Evolutionary conservation across 1,140 invertebrate genomes (phyloP), one percentile per base, ranked within the genome.

Genomic region (Ptiloglossa arizonensis): DNA sequence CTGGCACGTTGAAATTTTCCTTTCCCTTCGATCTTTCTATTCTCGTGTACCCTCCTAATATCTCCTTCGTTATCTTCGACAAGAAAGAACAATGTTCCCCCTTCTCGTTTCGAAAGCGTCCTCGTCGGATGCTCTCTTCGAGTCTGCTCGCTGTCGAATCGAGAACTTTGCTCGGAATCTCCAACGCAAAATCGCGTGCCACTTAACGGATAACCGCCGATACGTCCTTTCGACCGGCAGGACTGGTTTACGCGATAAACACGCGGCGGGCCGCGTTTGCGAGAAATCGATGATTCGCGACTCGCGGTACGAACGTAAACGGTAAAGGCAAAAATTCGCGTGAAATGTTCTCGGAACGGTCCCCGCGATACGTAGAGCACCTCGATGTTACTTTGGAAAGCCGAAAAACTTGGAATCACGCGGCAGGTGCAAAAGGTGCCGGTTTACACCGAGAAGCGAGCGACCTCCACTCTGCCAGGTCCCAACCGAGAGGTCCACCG

Each of bases 361-460:
- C 5, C 5, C 1, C 5, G 4, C 24, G 9, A 8, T 50, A 22
- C 15, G 6, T 2, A 15, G 29, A 1, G 11, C 27, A 5, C 50
- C 1, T 1, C 15, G 66, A 35, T 4, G 48, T 72, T 44, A 9
- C 5, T 44, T 32, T 50, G 27, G 15, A 22, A 71, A 22, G 38
- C 64, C 59, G 32, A 60, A 83, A 80, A 54, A 13, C 64, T 81
- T 48, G 52, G 15, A 59, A 54, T 71, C 67, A 46, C 66, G 52
- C 72, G 79, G 77, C 79, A 84, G 86, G 86, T 84, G 82, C 74
- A 68, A 71, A 80, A 79, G 86, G 66, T 68, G 77, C 70, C 69
- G 67, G 76, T 78, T 75, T 46, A 77, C 70, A 77, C 50, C 29
- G 72, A 50, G 59, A 63, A 77, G 68, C 54, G 46, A 41, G 60